Base-by-base conservation (phyloP, 2,888 invertebrate species). In the Xylota segnis region DNA sequence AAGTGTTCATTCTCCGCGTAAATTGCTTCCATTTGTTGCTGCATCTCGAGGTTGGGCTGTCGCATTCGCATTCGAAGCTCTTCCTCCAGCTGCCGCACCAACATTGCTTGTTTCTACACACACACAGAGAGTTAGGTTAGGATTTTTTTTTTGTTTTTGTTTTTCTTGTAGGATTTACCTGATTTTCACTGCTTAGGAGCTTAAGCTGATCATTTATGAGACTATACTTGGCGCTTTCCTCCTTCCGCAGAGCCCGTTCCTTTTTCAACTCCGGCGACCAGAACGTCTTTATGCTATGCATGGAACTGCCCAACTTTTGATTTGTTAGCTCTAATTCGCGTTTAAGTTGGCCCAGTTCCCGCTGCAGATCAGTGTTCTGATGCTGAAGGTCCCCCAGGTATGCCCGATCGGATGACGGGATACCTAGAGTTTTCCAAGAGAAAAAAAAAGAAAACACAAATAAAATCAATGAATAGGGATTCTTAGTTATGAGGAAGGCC, bases 181-280 rank as follows among this genome's bases (percentile, higher is more conserved):
- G 98, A 92, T 98, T 98, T 93, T 99, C 98, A 90, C 97, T 97
- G 93, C 98, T 98, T 92, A 98, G 96, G 91, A 98, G 94, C 93
- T 98, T 98, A 89, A 98, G 95, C 93, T 98, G 98, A 93, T 99
- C 98, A 92, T 98, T 98, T 93, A 98, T 97, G 92, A 98, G 95
- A 93, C 97, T 97, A 94, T 98, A 98, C 93, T 98, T 98, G 91
- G 98, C 97, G 92, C 97, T 97, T 93, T 99, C 99, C 93, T 99
- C 99, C 92, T 99, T 99, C 89, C 99, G 94, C 89, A 99, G 92
- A 66, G 98, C 98, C 88, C 99, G 94, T 93, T 99, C 99, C 93
- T 99, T 98, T 94, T 99, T 99, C 92, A 99, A 94, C 93, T 99
- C 99, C 18, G 99, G 99, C 92, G 98, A 98, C 99, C 99, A 99